phyloP scores from a whole-genome alignment of 2,113 vertebrate genomes.

The Chiloscyllium plagiosum region DNA sequence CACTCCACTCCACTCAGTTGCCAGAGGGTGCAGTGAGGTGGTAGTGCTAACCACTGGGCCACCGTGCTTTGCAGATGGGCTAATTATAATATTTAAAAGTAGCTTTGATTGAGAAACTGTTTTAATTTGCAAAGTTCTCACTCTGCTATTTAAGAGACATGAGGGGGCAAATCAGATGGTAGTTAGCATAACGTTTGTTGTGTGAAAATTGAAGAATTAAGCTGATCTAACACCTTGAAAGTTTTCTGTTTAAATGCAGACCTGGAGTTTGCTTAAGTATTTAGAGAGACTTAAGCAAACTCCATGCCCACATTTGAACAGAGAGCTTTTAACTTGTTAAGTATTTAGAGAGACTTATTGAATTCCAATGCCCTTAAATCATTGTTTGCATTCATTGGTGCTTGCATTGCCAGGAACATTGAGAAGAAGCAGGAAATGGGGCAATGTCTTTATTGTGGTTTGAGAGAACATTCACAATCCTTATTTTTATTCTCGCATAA shows the following conservation, averaged over 20 bases:
- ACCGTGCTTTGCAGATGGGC: too few species aligned
- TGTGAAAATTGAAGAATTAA: background rate
- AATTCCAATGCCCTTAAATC: background rate
- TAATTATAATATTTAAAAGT: too few species aligned
- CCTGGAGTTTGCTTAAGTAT: background rate
- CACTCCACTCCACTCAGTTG: too few species aligned
- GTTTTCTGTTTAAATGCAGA: background rate
- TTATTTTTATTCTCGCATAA: background rate
- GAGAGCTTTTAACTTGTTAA: too few species aligned
- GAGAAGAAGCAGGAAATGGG: background rate
- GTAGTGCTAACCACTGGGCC: too few species aligned
- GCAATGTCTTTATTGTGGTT: background rate
- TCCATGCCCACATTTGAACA: too few species aligned
- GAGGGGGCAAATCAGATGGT: too few species aligned
- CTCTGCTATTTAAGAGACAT: too few species aligned
- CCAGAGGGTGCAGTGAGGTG: too few species aligned
- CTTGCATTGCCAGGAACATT: background rate
- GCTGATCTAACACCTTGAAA: background rate
- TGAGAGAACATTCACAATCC: background rate
- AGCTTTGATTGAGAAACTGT: too few species aligned
- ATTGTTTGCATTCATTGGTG: background rate
- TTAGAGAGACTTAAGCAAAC: background rate
- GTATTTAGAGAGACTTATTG: background rate
- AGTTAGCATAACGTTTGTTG: too few species aligned
- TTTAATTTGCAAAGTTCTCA: too few species aligned